Percentiles rank a stretch among this genome's conserved stretches.
These are phyloP conservation scores for Zaprionus capensis DNA, from an alignment of 1,140 invertebrate species.

Conservation along the genomic window DNA sequence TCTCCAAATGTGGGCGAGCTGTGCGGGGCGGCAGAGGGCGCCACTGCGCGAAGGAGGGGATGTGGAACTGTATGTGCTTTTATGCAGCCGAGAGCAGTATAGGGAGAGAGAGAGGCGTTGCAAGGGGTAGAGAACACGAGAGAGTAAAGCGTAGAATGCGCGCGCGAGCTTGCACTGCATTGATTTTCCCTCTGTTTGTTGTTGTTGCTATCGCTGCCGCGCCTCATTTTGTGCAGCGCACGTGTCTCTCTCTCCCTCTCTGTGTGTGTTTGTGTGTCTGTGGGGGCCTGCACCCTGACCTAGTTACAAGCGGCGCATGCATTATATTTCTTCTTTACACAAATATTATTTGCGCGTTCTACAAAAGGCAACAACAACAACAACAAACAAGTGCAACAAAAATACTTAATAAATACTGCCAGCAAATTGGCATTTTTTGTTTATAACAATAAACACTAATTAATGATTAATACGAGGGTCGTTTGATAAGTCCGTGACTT, in stretches of 20 bases:
- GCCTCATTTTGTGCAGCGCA: constrained; percentile 47
- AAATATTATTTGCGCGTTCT: constrained; percentile 45
- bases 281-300: constrained; percentile 75
- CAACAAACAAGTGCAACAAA: neutral
- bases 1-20: constrained; percentile 15
- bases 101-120: neutral
- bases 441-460: neutral
- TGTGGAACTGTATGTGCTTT: neutral
- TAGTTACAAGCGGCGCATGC: constrained; percentile 64
- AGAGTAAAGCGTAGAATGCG: constrained; percentile 7
- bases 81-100: constrained; percentile 26
- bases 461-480: neutral
- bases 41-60: constrained; percentile 12
- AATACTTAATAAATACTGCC: neutral
- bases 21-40: neutral
- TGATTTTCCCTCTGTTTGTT: constrained; percentile 52
- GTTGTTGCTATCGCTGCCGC: constrained; percentile 1
- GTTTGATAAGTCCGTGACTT: no score
- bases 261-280: constrained; percentile 30
- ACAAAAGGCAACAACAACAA: neutral
- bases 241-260: constrained; percentile 27
- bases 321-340: constrained; percentile 49
- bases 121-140: constrained; percentile 9
- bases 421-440: neutral
- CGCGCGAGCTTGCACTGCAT: constrained; percentile 52